Evolutionary conservation across 2,797 vertebrate genomes (phyloP).

Genomic region (Austrolebias charrua): DNA sequence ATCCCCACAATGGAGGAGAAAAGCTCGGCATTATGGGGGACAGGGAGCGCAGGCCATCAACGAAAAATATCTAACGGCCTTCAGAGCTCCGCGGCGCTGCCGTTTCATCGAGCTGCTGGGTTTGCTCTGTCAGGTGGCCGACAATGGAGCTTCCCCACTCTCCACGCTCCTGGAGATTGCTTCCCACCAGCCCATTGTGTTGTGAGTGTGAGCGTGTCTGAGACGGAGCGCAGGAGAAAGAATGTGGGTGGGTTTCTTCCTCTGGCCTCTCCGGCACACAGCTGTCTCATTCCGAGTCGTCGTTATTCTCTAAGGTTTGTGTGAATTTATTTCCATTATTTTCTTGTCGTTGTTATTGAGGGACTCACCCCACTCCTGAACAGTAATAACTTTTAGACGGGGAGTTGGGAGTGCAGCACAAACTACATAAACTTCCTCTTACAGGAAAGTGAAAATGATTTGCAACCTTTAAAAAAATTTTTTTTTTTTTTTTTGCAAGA

Average conservation of each 20-base stretch:
- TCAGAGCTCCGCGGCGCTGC: conserved; percentile 57
- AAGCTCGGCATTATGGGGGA: conserved; percentile 48
- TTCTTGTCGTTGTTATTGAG: conserved; percentile 50
- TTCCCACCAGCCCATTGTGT: conserved; percentile 23
- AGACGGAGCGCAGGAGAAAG: conserved; percentile 4
- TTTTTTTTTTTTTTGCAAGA: not conserved
- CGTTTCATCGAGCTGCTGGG: conserved; percentile 62
- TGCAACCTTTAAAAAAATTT: not conserved
- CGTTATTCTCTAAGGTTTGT: conserved; percentile 50
- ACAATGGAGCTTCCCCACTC: conserved; percentile 41
- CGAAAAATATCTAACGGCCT: conserved; percentile 70
- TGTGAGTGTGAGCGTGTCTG: conserved; percentile 14
- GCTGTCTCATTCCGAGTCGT: conserved; percentile 44
- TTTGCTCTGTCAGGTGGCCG: conserved; percentile 51
- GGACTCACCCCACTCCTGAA: conserved; percentile 35
- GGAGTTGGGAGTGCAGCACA: conserved; percentile 24
- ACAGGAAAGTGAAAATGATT: conserved; percentile 33
- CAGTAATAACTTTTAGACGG: conserved; percentile 53
- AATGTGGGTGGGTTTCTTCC: conserved; percentile 37
- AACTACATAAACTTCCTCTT: conserved; percentile 27
- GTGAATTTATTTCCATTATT: conserved; percentile 61
- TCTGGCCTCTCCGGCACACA: conserved; percentile 29
- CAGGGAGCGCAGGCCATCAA: conserved; percentile 61
- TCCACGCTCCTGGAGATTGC: conserved; percentile 57
- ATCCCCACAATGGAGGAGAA: conserved; percentile 51